These are phyloP conservation scores for Hipposideros armiger DNA, from an alignment of 2,113 vertebrate species.

Conservation along the genomic window DNA sequence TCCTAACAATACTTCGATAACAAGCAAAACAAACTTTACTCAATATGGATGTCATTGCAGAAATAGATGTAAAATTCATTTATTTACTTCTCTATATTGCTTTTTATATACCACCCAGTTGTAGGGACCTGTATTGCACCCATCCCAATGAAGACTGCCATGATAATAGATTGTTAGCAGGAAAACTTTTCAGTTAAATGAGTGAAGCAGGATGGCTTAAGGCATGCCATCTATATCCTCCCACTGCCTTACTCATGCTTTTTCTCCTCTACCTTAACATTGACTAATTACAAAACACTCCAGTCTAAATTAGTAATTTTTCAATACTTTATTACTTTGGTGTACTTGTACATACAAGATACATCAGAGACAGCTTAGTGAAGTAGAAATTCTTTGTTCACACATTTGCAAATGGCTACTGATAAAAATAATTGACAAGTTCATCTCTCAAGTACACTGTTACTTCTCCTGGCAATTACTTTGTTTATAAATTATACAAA, in stretches of 20 bases:
- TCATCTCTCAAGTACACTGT: background rate
- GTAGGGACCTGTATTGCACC: background rate
- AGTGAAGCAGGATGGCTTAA: background rate
- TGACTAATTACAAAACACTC: background rate
- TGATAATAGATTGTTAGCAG: background rate
- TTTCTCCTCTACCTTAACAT: constrained; percentile 24
- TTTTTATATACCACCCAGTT: background rate
- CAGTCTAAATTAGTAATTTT: background rate
- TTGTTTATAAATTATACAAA: constrained; percentile 38
- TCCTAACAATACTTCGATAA: constrained; percentile 79
- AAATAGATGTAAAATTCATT: constrained; percentile 39
- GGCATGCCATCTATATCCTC: background rate
- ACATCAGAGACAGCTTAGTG: background rate
- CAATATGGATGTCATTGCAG: constrained; percentile 37
- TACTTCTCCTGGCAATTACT: background rate
- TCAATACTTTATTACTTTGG: constrained; percentile 1
- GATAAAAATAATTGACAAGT: constrained; percentile 31
- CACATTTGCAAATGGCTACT: background rate
- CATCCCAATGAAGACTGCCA: background rate
- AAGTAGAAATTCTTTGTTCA: background rate
- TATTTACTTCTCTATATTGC: background rate
- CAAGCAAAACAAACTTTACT: constrained; percentile 72
- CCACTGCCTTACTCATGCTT: background rate
- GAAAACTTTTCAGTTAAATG: constrained; percentile 41
- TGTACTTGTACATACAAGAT: background rate